Evolutionary conservation across 2,888 invertebrate genomes (phyloP), one percentile per base, ranked within the genome.

Genomic region (Penaeus monodon): DNA sequence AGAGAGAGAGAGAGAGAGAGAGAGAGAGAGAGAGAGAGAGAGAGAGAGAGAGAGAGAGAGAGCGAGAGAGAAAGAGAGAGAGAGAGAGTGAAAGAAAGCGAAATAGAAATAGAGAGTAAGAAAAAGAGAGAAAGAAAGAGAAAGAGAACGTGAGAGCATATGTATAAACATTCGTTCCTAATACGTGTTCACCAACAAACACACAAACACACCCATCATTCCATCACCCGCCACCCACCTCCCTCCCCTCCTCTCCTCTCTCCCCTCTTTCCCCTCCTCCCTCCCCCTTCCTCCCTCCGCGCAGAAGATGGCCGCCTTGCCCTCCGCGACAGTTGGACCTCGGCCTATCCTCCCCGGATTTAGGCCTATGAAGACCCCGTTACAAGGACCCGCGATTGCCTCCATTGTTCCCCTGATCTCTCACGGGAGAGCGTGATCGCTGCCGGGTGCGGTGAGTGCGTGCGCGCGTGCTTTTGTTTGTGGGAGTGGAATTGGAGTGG

Each of bases 381-480:
- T 57, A 57, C 57, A 57, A 20, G 57, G 57, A 57, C 57, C 20
- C 57, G 57, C 17, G 57, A 57, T 57, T 57, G 3, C 57, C 57
- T 57, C 57, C 57, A 57, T 57, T 57, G 57, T 57, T 17, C 57
- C 57, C 17, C 17, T 17, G 17, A 17, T 57, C 17, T 57, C 57
- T 57, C 57, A 57, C 57, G 81, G 70, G 81, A 73, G 81, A 73
- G 73, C 73, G 81, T 82, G 81, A 73, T 70, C 73, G 82, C 73
- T 70, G 70, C 73, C 73, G 82, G 70, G 82, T 82, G 73, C 70
- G 82, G 82, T 74, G 82, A 63, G 82, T 82, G 73, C 63, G 70
- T 82, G 73, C 73, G 73, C 73, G 74, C 63, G 64, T 82, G 49
- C n/a, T 57, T 29, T 73, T 27, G 24, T 49, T 33, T 57, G 27